Evolutionary conservation across 2,888 invertebrate species (phyloP), one percentile per base, ranked within the genome.

Genomic region (Ferrisia virgata): DNA sequence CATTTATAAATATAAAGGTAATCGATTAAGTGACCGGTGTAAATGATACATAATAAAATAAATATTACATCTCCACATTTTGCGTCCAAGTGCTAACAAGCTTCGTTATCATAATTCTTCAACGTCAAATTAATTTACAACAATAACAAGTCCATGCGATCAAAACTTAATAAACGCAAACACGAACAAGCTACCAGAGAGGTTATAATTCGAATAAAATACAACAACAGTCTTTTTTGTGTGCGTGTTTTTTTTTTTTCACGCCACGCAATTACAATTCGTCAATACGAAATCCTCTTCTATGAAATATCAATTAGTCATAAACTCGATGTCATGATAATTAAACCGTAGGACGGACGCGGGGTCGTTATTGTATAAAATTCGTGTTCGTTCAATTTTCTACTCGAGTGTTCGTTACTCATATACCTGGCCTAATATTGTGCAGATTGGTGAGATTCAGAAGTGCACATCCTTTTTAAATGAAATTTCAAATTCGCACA

Each of bases 41-140:
- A 47, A 47, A 47, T 18, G n/a, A 47, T 3, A n/a, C 18, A 18
- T 1, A 47, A 47, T 47, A 18, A 47, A 47, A 47, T 18, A 47
- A 47, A 47, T 18, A 72, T 72, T 72, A 72, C 72, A 72, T n/a
- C 33, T 72, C 33, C 0, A 72, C 33, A 18, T 15, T 33, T 31
- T 72, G 72, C 72, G 72, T 33, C 72, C 72, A 72, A 31, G 72
- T 72, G 33, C 72, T 72, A 36, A 72, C n/a, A 72, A 72, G 72
- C 72, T 72, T 72, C n/a, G 28, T 5, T n/a, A 72, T n/a, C 9
- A 72, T 36, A 8, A 72, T 72, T 18, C 47, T 18, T 47, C 18
- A 18, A n/a, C 4, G 18, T 8, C 1, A 43, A 47, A 47, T 18
- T 47, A 47, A 47, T 18, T 47, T 18, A 47, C 6, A 47, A 8